Percentiles rank a stretch among this genome's conserved stretches.
Evolutionary conservation across 2,888 invertebrate species (phyloP).

Genomic region (Eupithecia insigniata): DNA sequence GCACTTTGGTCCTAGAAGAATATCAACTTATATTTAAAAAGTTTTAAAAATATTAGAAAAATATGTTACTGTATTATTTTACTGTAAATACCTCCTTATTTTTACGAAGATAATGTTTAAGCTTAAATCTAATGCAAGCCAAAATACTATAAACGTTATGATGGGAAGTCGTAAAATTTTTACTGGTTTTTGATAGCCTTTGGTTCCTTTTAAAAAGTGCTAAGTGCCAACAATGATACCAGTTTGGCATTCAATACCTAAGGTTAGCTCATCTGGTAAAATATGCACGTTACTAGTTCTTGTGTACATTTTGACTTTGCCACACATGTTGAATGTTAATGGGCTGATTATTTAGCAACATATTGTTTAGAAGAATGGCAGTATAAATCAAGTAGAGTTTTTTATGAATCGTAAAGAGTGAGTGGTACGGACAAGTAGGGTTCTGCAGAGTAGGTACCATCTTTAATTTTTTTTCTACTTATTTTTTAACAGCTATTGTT

Average conservation of each 20-base stretch:
- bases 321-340: constrained; percentile 24
- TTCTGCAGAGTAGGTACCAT: neutral
- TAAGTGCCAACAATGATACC: neutral
- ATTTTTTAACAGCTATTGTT: too few species aligned
- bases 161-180: constrained; percentile 28
- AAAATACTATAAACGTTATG: neutral
- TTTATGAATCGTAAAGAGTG: neutral
- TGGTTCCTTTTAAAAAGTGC: constrained; percentile 28
- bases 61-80: neutral
- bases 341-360: constrained; percentile 3
- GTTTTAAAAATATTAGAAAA: too few species aligned
- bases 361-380: constrained; percentile 10
- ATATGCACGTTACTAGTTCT: constrained; percentile 14
- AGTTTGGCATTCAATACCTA: constrained; percentile 21
- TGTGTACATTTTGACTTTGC: constrained; percentile 13
- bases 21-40: too few species aligned
- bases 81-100: neutral
- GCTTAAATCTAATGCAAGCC: constrained; percentile 20
- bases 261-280: constrained; percentile 21
- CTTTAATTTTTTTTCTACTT: too few species aligned
- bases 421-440: neutral
- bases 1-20: too few species aligned
- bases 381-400: constrained; percentile 11
- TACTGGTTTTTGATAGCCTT: constrained; percentile 27
- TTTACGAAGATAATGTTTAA: neutral